Percentiles rank a stretch among this genome's conserved stretches.
Conservation (phyloP, 2,888 invertebrate species). For the Uropetala carovei region DNA sequence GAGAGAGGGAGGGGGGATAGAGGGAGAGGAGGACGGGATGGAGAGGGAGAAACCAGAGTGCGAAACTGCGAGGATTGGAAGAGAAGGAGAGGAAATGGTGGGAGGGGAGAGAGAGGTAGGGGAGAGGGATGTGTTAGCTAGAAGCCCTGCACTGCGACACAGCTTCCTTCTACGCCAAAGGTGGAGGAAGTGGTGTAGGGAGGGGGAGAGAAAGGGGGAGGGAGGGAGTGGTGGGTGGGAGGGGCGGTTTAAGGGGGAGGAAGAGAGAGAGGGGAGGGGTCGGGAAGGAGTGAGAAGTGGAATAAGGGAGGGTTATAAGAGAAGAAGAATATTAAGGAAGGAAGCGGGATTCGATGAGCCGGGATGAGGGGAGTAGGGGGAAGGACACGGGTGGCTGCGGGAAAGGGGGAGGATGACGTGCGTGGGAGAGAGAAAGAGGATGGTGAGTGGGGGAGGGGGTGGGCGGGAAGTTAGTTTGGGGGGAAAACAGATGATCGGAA, state of each 20-base stretch:
- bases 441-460: no score
- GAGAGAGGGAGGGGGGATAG: neutral
- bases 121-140: neutral
- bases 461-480: no score
- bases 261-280: neutral
- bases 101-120: neutral
- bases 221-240: neutral
- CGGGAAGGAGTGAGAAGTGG: no score
- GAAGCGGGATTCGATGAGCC: no score
- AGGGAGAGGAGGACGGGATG: neutral
- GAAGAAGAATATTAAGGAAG: no score
- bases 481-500: no score
- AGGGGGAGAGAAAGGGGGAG: neutral
- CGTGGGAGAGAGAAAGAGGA: no score
- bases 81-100: neutral
- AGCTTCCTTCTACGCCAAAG: conserved; percentile 59
- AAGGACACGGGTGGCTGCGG: no score
- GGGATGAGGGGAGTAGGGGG: no score
- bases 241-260: neutral
- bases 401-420: no score
- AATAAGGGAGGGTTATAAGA: no score
- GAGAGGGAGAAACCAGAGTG: neutral
- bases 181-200: conserved; percentile 1
- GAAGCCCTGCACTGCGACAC: conserved; percentile 62
- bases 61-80: neutral